Base-by-base conservation (phyloP, 2,113 vertebrate genomes). In the Thamnophis sirtalis region DNA sequence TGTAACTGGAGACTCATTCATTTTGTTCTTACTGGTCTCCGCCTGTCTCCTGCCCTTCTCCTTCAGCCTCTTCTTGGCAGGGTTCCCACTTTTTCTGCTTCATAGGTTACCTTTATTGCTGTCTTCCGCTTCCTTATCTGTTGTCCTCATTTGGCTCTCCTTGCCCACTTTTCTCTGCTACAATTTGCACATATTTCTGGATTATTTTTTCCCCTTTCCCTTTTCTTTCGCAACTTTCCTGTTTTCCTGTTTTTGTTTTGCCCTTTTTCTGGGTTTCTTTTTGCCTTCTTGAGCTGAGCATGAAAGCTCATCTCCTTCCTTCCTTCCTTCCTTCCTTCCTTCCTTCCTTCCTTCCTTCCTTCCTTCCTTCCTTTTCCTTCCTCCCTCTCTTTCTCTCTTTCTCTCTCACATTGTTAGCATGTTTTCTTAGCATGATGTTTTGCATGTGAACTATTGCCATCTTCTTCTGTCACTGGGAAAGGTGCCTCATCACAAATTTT, bases 281-380 rank as follows among this genome's bases (percentile, higher is more conserved):
- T 6, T 38, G 68, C 68, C 33, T 33, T 80, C 17, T 80, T 38
- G 33, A 80, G 33, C 33, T 21, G 2, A 80, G 17, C 33, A 80
- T 80, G 33, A 80, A 80, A 43, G 73, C 17, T 43, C 33, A 80
- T 8, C 26, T 60, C 56, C 56, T 24, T 24, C 56, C 56, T 26
- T 3, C 56, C 56, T 28, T 4, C 26, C 10, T 24, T 8, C 56
- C 56, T 60, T 26, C 56, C 56, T 58, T 24, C 56, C 56, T 24
- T 9, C 9, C 58, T 9, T 4, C 58, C 55, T 55, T 6, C 58
- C 26, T n/a, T 11, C 28, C 28, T n/a, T 1, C 28, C 28, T 2
- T 0, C 22, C 2, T 58, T 6, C 55, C 5, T 56, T 2, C 60
- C 2, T 11, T 0, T 10, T 0, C 9, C 0, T 51, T 2, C 51